Evolutionary conservation across 2,888 invertebrate genomes (phyloP).

Genomic region (Cosmopolites sordidus): DNA sequence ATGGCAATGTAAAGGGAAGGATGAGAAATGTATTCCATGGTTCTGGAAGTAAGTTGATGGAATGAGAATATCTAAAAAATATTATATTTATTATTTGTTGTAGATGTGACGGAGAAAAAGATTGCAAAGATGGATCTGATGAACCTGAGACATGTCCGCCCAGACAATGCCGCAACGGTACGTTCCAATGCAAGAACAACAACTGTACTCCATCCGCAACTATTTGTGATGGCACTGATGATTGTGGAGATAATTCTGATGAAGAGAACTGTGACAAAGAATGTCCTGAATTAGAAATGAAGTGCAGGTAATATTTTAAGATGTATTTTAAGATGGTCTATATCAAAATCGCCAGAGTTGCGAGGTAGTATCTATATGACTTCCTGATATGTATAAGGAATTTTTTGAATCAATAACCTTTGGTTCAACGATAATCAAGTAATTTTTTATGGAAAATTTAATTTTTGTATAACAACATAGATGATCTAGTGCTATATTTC

Average conservation of each 20-base stretch:
- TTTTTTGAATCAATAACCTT: too few relatives aligned
- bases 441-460: too few relatives aligned
- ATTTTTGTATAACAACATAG: too few relatives aligned
- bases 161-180: constrained; percentile 81
- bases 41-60: constrained; percentile 62
- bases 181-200: constrained; percentile 90
- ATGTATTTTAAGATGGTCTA: too few relatives aligned
- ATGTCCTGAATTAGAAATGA: constrained; percentile 86
- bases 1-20: constrained; percentile 68
- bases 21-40: constrained; percentile 72
- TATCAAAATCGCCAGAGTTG: too few relatives aligned
- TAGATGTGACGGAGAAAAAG: constrained; percentile 83
- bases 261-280: constrained; percentile 79
- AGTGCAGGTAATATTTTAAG: constrained; percentile 63
- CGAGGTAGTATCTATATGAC: too few relatives aligned
- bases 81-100: constrained; percentile 29
- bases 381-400: too few relatives aligned
- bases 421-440: too few relatives aligned
- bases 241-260: constrained; percentile 89
- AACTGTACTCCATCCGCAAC: constrained; percentile 91
- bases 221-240: constrained; percentile 89
- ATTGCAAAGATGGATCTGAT: constrained; percentile 88
- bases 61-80: background rate
- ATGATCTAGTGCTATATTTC: too few relatives aligned
- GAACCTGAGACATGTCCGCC: constrained; percentile 81